These are phyloP conservation scores for Coptotermes formosanus DNA, from an alignment of 1,140 invertebrate genomes.

Conservation along the genomic window DNA sequence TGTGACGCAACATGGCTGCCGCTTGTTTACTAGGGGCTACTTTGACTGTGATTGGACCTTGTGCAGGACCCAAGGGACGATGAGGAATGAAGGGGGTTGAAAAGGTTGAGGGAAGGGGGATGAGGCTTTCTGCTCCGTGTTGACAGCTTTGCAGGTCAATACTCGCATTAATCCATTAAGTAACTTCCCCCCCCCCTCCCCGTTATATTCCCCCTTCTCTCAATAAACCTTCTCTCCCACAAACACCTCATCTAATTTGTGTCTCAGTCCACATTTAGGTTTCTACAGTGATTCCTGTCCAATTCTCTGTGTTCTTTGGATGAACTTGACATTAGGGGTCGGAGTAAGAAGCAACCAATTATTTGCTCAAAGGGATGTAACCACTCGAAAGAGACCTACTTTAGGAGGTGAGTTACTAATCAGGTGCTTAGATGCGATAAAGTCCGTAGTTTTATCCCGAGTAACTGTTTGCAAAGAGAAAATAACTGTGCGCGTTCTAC, in stretches of 20 bases:
- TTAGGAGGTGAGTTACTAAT: too few relatives aligned
- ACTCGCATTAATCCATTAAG: slow-evolving; percentile 29
- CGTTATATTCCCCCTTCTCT: not conserved
- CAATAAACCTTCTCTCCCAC: not conserved
- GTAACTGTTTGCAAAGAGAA: too few relatives aligned
- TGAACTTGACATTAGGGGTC: not conserved
- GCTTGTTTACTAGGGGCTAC: slow-evolving; percentile 4
- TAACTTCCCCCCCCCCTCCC: not conserved
- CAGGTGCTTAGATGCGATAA: too few relatives aligned
- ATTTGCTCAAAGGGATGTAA: not conserved
- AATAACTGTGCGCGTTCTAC: too few relatives aligned
- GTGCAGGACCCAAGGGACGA: not conserved
- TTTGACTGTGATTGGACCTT: slow-evolving; percentile 26
- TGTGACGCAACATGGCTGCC: slow-evolving; percentile 24
- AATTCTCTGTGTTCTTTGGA: not conserved
- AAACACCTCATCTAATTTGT: slow-evolving; percentile 16
- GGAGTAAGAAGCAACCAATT: not conserved
- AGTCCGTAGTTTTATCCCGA: too few relatives aligned
- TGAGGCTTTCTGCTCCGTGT: slow-evolving; percentile 22
- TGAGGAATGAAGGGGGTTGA: not conserved
- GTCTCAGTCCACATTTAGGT: not conserved
- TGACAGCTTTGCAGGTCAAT: slow-evolving; percentile 29
- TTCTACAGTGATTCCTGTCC: not conserved
- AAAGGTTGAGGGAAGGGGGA: slow-evolving; percentile 13
- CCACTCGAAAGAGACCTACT: not conserved